These are phyloP conservation scores for Microcebus griseorufus DNA, from an alignment of 2,113 vertebrate species.

Conservation along the genomic window DNA sequence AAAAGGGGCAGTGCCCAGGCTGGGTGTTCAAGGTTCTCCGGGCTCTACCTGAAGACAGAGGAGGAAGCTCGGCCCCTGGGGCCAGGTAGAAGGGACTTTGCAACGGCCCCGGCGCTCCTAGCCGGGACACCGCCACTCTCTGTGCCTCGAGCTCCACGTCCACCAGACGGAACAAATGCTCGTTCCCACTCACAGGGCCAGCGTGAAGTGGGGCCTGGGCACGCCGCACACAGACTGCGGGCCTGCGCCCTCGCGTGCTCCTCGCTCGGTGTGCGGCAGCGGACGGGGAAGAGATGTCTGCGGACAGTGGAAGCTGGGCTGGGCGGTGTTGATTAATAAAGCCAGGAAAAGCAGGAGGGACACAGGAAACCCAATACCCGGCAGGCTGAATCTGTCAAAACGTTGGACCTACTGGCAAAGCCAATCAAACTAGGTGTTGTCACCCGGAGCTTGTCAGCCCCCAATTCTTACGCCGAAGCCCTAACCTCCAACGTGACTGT, in stretches of 20 bases:
- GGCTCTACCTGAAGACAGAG: no score
- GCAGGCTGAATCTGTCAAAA: not conserved
- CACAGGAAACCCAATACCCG: not conserved
- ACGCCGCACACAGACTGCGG: rapidly evolving
- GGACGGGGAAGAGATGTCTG: rapidly evolving
- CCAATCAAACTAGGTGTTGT: not conserved
- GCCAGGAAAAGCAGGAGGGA: rapidly evolving
- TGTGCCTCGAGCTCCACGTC: not conserved
- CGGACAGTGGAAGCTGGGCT: rapidly evolving
- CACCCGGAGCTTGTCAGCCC: not conserved
- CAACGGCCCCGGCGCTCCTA: rapidly evolving
- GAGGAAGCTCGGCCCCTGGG: rapidly evolving
- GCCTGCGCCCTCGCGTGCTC: rapidly evolving
- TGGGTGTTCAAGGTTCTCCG: no score
- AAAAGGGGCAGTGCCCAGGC: rapidly evolving
- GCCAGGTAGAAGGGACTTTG: not conserved
- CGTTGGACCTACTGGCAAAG: not conserved
- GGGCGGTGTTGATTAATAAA: not conserved
- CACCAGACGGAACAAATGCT: not conserved
- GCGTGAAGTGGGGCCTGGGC: no score
- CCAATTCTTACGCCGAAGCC: not conserved
- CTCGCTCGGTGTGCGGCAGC: rapidly evolving
- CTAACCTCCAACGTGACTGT: not conserved
- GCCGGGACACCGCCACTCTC: not conserved
- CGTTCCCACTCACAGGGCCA: not conserved